Evolutionary conservation across 92 coral and sea anemone genomes (phyloP), one percentile per base, ranked within the genome.

Genomic region (Metridium senile): DNA sequence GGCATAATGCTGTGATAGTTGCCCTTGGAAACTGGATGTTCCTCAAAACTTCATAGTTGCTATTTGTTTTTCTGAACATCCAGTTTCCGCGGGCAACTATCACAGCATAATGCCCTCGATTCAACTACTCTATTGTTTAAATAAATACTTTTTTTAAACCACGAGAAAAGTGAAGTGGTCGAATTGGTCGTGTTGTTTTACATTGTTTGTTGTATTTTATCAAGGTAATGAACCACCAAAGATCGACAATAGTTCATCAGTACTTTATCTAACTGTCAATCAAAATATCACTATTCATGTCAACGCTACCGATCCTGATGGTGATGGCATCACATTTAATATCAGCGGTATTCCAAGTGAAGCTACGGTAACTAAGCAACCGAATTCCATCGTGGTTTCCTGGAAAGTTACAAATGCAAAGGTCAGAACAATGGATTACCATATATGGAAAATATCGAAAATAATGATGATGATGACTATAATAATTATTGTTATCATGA

Each of bases 161-260:
- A n/a, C n/a, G n/a, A n/a, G n/a, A n/a, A n/a, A n/a, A n/a, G n/a
- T n/a, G n/a, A n/a, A n/a, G n/a, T n/a, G n/a, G n/a, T n/a, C n/a
- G n/a, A n/a, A n/a, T n/a, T n/a, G n/a, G n/a, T n/a, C n/a, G n/a
- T 57, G 28, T 57, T 57, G 22, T 20, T 26, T 4, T 13, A 39
- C 6, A 39, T 13, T 4, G 6, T 26, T 27, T 18, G 0, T 23
- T 16, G 11, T 20, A 31, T 35, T 46, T 1, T 21, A 45, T 62
- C 58, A 62, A 87, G 90, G 85, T 71, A 86, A 78, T 64, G 71
- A 70, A 18, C 95, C 95, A 1, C 77, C 82, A 6, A 79, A 68
- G 61, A 72, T 78, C 25, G 54, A 68, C 35, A 66, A 43, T 29
- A 83, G 85, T 53, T 70, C 85, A 11, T 31, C 82, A 11, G 75